Percentiles rank a stretch among this genome's conserved stretches.
Conservation (phyloP, 2,797 vertebrate species). For the Ceryle rudis region DNA sequence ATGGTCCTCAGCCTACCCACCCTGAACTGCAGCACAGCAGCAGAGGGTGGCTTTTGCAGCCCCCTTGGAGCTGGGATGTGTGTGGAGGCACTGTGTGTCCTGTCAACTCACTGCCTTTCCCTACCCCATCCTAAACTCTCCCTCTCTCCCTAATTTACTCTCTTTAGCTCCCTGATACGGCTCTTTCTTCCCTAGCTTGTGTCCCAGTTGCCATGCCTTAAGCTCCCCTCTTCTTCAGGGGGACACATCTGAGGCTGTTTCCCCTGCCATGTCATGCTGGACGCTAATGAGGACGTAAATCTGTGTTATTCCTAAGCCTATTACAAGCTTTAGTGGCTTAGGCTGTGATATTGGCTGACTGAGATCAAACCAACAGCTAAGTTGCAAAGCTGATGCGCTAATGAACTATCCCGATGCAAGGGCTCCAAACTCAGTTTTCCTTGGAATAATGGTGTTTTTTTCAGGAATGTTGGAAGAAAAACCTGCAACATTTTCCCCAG, state of each 20-base stretch:
- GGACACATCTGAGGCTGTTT: background rate
- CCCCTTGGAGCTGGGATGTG: background rate
- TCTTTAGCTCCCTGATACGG: rapidly evolving
- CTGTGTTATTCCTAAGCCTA: constrained; percentile 9
- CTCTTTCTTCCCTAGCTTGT: background rate
- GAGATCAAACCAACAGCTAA: constrained; percentile 23
- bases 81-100: background rate
- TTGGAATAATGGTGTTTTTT: background rate
- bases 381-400: background rate
- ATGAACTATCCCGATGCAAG: background rate
- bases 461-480: background rate
- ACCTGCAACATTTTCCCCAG: background rate
- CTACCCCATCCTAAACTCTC: background rate
- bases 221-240: background rate
- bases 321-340: constrained; percentile 32
- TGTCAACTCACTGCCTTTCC: background rate
- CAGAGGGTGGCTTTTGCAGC: background rate
- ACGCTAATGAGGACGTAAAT: background rate
- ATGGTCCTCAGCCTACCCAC: background rate
- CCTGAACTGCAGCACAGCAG: background rate
- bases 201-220: rapidly evolving
- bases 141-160: background rate
- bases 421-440: background rate
- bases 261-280: rapidly evolving
- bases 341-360: background rate